Percentiles rank a stretch among this genome's conserved stretches.
Evolutionary conservation across 2,888 invertebrate species (phyloP).

Genomic region (Poecilus cupreus): DNA sequence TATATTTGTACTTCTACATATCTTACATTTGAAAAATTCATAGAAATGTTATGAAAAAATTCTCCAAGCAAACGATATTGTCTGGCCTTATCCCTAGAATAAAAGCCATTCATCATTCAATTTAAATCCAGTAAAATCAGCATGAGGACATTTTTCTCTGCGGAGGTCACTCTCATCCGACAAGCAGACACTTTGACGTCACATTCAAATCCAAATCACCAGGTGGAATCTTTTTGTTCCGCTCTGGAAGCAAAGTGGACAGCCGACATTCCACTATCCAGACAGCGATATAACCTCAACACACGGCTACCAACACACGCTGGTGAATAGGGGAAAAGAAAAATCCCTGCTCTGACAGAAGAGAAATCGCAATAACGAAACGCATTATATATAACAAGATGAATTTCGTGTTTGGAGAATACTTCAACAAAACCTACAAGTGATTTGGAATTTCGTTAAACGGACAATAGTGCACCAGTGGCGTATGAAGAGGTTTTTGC

Average conservation of each 20-base stretch:
- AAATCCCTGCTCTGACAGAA: conserved; percentile 37
- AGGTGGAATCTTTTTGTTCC: conserved; percentile 46
- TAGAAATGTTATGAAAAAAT: no score
- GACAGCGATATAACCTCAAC: conserved; percentile 28
- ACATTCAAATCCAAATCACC: conserved; percentile 35
- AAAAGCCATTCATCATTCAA: conserved; percentile 19
- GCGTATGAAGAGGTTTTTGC: background rate
- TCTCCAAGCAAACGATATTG: no score
- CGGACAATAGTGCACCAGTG: background rate
- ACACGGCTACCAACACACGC: background rate
- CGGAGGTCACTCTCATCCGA: background rate
- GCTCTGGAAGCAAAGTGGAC: conserved; percentile 9
- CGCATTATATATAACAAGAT: conserved; percentile 44
- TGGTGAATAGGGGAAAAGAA: conserved; percentile 12
- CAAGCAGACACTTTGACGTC: conserved; percentile 7
- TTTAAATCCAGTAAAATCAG: conserved; percentile 26
- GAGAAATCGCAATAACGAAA: conserved; percentile 30
- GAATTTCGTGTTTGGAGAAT: conserved; percentile 27
- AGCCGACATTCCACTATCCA: conserved; percentile 22
- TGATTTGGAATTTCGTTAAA: conserved; percentile 24
- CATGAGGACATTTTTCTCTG: background rate
- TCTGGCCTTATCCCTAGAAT: no score
- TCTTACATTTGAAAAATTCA: no score
- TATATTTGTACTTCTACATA: no score
- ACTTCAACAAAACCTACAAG: background rate